Percentiles rank a stretch among this genome's conserved stretches.
Conservation (phyloP, 2,888 invertebrate genomes). For the Lamellibrachia columna region DNA sequence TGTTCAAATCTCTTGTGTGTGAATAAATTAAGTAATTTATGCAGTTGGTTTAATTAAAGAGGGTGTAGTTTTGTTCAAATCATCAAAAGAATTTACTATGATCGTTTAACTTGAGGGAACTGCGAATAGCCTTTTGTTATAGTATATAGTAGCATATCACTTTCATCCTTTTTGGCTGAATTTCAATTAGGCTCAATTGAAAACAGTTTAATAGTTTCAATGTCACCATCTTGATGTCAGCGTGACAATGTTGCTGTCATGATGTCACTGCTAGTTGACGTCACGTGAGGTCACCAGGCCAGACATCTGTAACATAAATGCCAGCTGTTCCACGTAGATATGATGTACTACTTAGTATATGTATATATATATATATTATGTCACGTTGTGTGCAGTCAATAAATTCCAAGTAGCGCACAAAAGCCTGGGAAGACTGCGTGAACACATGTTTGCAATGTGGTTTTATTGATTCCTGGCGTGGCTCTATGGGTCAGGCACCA, state of each 20-base stretch:
- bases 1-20: too few relatives aligned
- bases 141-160: too few relatives aligned
- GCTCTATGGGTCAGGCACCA: neutral
- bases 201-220: too few relatives aligned
- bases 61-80: too few relatives aligned
- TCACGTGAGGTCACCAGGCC: neutral
- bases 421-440: neutral
- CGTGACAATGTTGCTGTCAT: neutral
- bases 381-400: neutral
- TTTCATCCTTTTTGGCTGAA: too few relatives aligned
- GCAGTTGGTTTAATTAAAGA: too few relatives aligned
- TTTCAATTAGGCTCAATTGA: too few relatives aligned
- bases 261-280: neutral
- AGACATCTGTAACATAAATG: neutral
- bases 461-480: neutral
- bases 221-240: neutral
- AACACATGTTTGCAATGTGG: constrained; percentile 4
- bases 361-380: neutral
- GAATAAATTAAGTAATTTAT: too few relatives aligned
- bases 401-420: neutral
- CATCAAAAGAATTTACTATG: too few relatives aligned
- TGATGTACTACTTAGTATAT: neutral
- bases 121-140: too few relatives aligned
- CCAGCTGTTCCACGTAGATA: neutral
- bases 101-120: too few relatives aligned